Evolutionary conservation across 1,140 invertebrate species (phyloP).

Genomic region (Lucilia sericata): DNA sequence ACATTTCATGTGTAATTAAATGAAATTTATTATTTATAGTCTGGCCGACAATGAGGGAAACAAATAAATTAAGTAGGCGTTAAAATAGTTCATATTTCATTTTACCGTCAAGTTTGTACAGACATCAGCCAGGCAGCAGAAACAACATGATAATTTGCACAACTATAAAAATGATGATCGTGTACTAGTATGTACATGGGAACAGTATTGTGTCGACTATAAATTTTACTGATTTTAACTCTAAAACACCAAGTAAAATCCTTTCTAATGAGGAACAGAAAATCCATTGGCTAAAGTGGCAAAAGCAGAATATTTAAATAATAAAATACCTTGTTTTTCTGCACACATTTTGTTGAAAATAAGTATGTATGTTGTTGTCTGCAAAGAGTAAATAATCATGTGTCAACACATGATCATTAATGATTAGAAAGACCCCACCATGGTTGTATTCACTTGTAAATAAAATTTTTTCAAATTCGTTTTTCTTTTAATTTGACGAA

Average conservation of each 20-base stretch:
- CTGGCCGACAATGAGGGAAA: constrained; percentile 46
- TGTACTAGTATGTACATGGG: neutral
- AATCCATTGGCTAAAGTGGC: neutral
- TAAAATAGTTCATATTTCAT: constrained; percentile 68
- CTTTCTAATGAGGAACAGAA: neutral
- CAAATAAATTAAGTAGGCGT: constrained; percentile 67
- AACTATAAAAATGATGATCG: neutral
- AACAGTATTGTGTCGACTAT: neutral
- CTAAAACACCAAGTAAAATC: neutral
- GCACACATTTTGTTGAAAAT: neutral
- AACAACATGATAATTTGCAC: neutral
- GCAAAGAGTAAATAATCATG: constrained; percentile 11
- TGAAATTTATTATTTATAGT: constrained; percentile 46
- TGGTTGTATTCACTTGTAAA: neutral
- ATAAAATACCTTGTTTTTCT: neutral
- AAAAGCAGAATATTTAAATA: no score
- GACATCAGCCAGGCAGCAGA: neutral
- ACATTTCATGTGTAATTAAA: constrained; percentile 44
- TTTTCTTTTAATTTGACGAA: neutral
- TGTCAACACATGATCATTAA: constrained; percentile 29
- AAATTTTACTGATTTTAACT: neutral
- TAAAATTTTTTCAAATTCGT: neutral
- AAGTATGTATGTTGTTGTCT: neutral
- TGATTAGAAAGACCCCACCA: constrained; percentile 8
- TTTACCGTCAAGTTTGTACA: constrained; percentile 43